Evolutionary conservation across 2,888 invertebrate species (phyloP), one percentile per base, ranked within the genome.

Genomic region (Pandemis cinnamomeana): DNA sequence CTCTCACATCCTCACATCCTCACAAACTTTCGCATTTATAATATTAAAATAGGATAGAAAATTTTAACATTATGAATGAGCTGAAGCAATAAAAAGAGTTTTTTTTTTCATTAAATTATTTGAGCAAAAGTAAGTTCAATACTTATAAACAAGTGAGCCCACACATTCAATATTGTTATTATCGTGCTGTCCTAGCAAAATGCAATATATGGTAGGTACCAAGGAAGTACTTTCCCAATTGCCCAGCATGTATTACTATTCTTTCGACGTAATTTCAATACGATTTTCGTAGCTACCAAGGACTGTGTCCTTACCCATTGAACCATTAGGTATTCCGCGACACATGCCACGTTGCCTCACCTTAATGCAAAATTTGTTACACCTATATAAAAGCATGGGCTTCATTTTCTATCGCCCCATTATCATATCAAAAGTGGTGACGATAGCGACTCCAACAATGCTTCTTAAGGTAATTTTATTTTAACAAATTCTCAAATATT

Each of bases 331-430:
- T 94, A 94, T 94, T 93, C 94, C 83, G 84, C 81, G 87, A 86
- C 91, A 90, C 87, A 88, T 87, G 80, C 89, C 76, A 80, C 87
- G 82, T 93, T 93, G 93, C 94, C 91, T 84, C 94, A 94, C 89
- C 79, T 84, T 85, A 84, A 93, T 93, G 92, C 92, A 92, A 93
- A 94, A 93, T 93, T 93, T 93, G 90, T 91, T 90, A 92, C 93
- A 92, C 92, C 92, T 92, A 90, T 93, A 94, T 94, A 94, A 91
- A 94, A 93, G 92, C 87, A 85, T 85, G 83, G 91, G 85, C 85
- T 84, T 86, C 85, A 89, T 91, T 89, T 92, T 87, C 89, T 90
- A 90, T 85, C 84, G 89, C 86, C 85, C 88, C 93, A 94, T 92
- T 91, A 89, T 90, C 84, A 87, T 87, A 88, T 90, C 81, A 85